Evolutionary conservation across 1,140 invertebrate species (phyloP).

Genomic region (Notospermus geniculatus): DNA sequence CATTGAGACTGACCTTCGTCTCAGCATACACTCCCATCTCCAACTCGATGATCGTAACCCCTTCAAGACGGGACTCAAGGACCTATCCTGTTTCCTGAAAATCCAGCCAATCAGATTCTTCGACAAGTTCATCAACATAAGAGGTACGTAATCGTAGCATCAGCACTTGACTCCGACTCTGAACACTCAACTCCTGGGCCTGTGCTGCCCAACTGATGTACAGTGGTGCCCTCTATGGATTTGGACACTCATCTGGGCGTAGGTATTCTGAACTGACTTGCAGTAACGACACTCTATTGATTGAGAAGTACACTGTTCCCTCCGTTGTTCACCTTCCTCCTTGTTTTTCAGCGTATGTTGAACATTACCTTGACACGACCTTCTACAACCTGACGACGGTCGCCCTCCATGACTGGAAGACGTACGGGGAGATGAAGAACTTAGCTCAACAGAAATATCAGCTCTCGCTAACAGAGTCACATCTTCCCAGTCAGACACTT

Average conservation of each 20-base stretch:
- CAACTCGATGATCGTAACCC: constrained; percentile 78
- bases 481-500: constrained; percentile 92
- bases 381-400: constrained; percentile 98
- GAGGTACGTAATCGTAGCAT: constrained; percentile 36
- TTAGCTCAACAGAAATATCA: constrained; percentile 84
- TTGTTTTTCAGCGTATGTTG: constrained; percentile 65
- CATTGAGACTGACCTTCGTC: constrained; percentile 85
- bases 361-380: constrained; percentile 89
- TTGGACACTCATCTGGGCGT: no score
- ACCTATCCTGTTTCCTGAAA: constrained; percentile 61
- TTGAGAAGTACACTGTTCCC: no score
- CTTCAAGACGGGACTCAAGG: constrained; percentile 63
- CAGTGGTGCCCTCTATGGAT: no score
- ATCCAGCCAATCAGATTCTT: constrained; percentile 59
- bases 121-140: constrained; percentile 57
- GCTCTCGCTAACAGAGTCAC: constrained; percentile 79
- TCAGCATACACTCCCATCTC: constrained; percentile 87
- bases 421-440: constrained; percentile 93
- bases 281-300: no score
- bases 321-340: no score
- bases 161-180: not conserved
- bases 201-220: no score
- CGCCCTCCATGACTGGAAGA: constrained; percentile 95
- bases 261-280: no score
- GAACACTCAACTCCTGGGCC: not conserved